Evolutionary conservation across 2,888 invertebrate species (phyloP), one percentile per base, ranked within the genome.

Genomic region (Strigamia crassipes): DNA sequence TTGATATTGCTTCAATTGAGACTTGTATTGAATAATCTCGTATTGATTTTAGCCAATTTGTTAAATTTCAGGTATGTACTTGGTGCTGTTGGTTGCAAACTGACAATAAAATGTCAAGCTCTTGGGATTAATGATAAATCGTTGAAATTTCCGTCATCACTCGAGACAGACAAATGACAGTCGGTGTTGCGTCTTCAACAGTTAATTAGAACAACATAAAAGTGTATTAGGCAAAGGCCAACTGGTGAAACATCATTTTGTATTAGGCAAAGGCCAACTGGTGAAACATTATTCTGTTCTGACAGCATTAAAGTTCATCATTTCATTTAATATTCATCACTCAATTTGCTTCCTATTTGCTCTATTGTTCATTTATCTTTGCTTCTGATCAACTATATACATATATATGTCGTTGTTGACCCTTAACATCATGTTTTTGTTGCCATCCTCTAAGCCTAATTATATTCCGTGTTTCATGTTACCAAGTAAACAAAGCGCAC

Each of bases 141-240:
- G 66, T 66, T 66, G 66, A 66, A 34, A 51, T 31, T 61, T 66
- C 66, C 27, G 66, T 66, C 66, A 66, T 66, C 66, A 66, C 66
- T 66, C 15, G 66, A 66, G 66, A 66, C 23, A 66, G 66, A 66
- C 66, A 66, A 66, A 66, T 66, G 66, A 66, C 66, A 66, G 23
- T 66, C 13, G 66, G 66, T 66, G n/a, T 66, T 66, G 66, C 31
- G 1, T 23, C 27, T 27, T 27, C 66, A 66, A 23, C 66, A 66
- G 66, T 66, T 66, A 66, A 66, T 66, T 66, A 66, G 23, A 66
- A 31, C 66, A 66, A 66, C 66, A 31, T 66, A 66, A 66, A 66
- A 66, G 13, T 66, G 27, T 66, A 66, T 66, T 27, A 66, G 66
- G 66, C 66, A 66, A 66, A 66, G 66, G 66, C 66, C 66, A 66